Evolutionary conservation across 2,888 invertebrate genomes (phyloP), one percentile per base, ranked within the genome.

Genomic region (Nomada goodeniana): DNA sequence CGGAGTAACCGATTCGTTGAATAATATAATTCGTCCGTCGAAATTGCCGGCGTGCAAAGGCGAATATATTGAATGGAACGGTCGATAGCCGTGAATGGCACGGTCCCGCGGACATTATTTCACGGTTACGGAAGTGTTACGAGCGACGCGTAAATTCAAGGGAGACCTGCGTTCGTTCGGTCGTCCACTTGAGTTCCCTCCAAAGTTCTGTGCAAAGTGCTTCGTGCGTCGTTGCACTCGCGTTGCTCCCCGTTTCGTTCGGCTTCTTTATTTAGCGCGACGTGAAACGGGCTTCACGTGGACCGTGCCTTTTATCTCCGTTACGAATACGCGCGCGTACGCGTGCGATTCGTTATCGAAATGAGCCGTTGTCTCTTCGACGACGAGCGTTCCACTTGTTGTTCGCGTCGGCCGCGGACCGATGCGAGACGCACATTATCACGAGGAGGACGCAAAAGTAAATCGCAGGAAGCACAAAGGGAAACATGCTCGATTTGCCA

Each of bases 331-430:
- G 87, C 7, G 36, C 36, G 7, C 7, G 7, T 1, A 36, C 7
- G 36, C 36, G 36, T 87, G 79, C 83, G 67, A 83, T 83, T 85
- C 76, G 76, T 86, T 86, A 87, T 84, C 87, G 82, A 68, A 70
- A 73, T 59, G 75, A 83, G 78, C 75, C 77, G 79, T 83, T 83
- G 81, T 76, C 70, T 73, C 65, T 42, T 71, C 23, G 50, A 55
- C 26, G 2, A 59, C 61, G 64, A 52, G 70, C 64, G 75, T 59
- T 71, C 75, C 82, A 82, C 74, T 80, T 75, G 57, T 47, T 68
- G 36, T 36, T 7, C 57, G 29, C 42, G 36, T 52, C 64, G 50
- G 52, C 55, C 47, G 26, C 64, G 26, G 59, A 59, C 50, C 15
- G 55, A n/a, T 11, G 10, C 61, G 68, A 50, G 64, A 69, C n/a